Percentiles rank a stretch among this genome's conserved stretches.
Conservation (phyloP, 2,113 vertebrate genomes). For the Murina feae region DNA sequence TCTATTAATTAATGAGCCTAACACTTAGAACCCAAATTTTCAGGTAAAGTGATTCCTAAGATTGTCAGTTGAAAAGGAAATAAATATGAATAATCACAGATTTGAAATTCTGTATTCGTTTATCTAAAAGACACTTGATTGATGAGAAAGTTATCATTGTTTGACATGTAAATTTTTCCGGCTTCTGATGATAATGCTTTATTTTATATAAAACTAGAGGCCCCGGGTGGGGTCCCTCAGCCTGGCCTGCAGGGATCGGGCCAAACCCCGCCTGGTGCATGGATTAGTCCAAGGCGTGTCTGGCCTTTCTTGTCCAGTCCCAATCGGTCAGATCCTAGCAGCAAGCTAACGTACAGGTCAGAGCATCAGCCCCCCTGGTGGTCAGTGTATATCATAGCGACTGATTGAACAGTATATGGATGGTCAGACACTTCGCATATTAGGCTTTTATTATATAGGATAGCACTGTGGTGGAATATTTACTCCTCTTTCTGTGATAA, state of each 20-base stretch:
- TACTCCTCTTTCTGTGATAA: neutral
- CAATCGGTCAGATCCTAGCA: too few species aligned
- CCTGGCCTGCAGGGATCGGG: too few species aligned
- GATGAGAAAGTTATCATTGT: neutral
- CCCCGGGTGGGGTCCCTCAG: too few species aligned
- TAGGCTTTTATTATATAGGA: neutral
- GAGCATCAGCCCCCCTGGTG: too few species aligned
- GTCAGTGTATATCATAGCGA: too few species aligned
- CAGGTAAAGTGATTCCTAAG: neutral
- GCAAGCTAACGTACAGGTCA: too few species aligned
- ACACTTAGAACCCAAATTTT: neutral
- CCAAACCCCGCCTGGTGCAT: too few species aligned
- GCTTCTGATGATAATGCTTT: neutral
- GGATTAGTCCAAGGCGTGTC: too few species aligned
- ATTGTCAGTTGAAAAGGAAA: neutral
- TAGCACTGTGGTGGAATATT: neutral
- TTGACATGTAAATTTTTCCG: conserved; percentile 21
- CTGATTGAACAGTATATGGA: too few species aligned
- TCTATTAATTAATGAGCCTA: neutral
- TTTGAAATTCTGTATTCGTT: conserved; percentile 33
- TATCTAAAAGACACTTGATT: neutral
- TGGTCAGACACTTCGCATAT: too few species aligned
- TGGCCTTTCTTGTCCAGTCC: too few species aligned
- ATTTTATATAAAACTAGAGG: neutral
- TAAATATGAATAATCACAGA: neutral